These are phyloP conservation scores for Axea sp. DNA, from an alignment of 2,888 invertebrate genomes.

Conservation along the genomic window DNA sequence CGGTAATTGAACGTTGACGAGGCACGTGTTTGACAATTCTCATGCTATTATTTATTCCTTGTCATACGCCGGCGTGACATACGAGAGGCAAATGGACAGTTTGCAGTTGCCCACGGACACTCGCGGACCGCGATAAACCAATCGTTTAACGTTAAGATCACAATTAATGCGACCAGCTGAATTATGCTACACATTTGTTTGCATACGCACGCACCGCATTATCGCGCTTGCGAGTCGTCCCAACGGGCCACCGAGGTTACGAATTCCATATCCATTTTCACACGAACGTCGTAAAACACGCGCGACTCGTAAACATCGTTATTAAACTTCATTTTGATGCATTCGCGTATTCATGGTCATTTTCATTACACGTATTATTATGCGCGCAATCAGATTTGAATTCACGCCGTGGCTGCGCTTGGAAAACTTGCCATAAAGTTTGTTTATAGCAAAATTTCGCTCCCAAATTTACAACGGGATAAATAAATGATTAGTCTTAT, in stretches of 20 bases:
- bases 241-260: constrained; percentile 18
- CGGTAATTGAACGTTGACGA: no score
- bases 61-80: constrained; percentile 23
- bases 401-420: not conserved
- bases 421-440: no score
- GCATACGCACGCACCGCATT: constrained; percentile 3
- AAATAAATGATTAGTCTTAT: no score
- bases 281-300: constrained; percentile 19
- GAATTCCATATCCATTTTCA: constrained; percentile 30
- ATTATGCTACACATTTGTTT: constrained; percentile 27
- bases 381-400: constrained; percentile 29
- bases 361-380: constrained; percentile 23
- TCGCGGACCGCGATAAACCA: constrained; percentile 8
- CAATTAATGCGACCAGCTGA: constrained; percentile 34
- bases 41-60: constrained; percentile 40
- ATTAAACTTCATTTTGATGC: constrained; percentile 38
- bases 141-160: constrained; percentile 33
- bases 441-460: no score
- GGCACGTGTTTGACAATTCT: no score
- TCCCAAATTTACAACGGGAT: no score
- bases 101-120: not conserved
- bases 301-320: constrained; percentile 36
- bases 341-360: constrained; percentile 25
- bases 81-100: constrained; percentile 10
- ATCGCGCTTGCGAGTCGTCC: constrained; percentile 14